Conservation (phyloP, 1,140 invertebrate genomes). For the Cotesia chilonis region DNA sequence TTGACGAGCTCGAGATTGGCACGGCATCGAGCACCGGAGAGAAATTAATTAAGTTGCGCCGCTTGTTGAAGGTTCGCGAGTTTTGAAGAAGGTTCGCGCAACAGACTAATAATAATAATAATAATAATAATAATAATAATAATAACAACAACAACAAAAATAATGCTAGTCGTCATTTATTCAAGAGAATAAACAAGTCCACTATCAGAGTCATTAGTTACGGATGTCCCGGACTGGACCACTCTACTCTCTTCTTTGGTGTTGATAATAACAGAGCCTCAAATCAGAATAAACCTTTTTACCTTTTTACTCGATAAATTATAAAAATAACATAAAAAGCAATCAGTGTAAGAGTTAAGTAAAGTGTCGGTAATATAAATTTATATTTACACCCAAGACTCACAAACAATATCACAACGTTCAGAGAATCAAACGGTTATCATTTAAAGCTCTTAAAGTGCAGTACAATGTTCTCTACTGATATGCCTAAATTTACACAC, state of each 20-base stretch:
- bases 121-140: too few relatives aligned
- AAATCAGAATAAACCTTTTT: constrained; percentile 44
- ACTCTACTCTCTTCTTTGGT: constrained; percentile 46
- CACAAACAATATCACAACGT: constrained; percentile 64
- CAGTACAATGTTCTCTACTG: constrained; percentile 55
- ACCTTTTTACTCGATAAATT: constrained; percentile 27
- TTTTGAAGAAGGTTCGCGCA: constrained; percentile 42
- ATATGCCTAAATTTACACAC: constrained; percentile 31
- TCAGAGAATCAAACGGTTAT: constrained; percentile 52
- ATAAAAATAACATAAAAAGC: not conserved
- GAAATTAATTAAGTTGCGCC: constrained; percentile 61
- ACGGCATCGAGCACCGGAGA: constrained; percentile 47
- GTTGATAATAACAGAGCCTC: constrained; percentile 50
- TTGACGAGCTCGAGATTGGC: constrained; percentile 37
- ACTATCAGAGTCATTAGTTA: constrained; percentile 65
- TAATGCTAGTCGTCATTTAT: constrained; percentile 26
- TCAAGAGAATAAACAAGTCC: constrained; percentile 29
- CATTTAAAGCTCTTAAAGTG: constrained; percentile 53
- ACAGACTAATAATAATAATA: too few relatives aligned
- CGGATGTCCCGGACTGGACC: constrained; percentile 60
- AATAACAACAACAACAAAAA: too few relatives aligned
- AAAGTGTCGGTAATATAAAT: constrained; percentile 27
- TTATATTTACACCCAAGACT: constrained; percentile 32
- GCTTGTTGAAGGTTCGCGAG: constrained; percentile 52
- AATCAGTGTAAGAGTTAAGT: not conserved